Percentiles rank a stretch among this genome's conserved stretches.
Evolutionary conservation across 2,888 invertebrate species (phyloP).

Genomic region (Caenorhabditis sp.): DNA sequence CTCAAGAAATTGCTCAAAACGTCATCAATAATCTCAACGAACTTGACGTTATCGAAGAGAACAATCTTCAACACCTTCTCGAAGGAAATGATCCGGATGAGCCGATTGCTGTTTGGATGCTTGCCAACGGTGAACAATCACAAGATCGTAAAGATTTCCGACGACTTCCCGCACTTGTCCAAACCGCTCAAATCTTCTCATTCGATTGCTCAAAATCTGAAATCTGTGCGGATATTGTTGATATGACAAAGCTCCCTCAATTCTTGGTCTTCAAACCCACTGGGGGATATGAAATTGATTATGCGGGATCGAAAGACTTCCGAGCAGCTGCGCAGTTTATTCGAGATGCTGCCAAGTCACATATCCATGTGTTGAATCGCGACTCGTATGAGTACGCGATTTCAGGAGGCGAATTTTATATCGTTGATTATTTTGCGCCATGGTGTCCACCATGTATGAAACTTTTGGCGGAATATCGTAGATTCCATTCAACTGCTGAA

Average conservation of each 20-base stretch:
- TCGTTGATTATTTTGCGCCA: constrained; percentile 82
- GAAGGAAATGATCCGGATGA: constrained; percentile 40
- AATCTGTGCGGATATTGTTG: constrained; percentile 72
- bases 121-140: constrained; percentile 31
- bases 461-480: constrained; percentile 79
- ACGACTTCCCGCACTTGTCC: constrained; percentile 33
- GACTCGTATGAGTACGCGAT: constrained; percentile 64
- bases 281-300: constrained; percentile 81
- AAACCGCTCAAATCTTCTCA: constrained; percentile 65
- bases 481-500: constrained; percentile 75
- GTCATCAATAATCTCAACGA: constrained; percentile 78
- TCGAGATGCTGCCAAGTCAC: constrained; percentile 75
- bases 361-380: constrained; percentile 72
- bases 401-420: constrained; percentile 75
- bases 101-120: constrained; percentile 47
- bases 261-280: constrained; percentile 81
- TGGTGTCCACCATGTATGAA: constrained; percentile 83
- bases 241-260: constrained; percentile 76
- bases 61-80: constrained; percentile 75
- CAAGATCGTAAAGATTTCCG: constrained; percentile 35
- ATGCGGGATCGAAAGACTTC: constrained; percentile 73
- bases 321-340: constrained; percentile 77
- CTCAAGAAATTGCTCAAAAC: constrained; percentile 76
- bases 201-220: constrained; percentile 72
- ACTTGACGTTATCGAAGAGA: constrained; percentile 76